A percentile compares a stretch with the other conserved stretches of the same genome.
Conservation (phyloP, 2,113 vertebrate genomes). For the Paedocypris sp. region DNA sequence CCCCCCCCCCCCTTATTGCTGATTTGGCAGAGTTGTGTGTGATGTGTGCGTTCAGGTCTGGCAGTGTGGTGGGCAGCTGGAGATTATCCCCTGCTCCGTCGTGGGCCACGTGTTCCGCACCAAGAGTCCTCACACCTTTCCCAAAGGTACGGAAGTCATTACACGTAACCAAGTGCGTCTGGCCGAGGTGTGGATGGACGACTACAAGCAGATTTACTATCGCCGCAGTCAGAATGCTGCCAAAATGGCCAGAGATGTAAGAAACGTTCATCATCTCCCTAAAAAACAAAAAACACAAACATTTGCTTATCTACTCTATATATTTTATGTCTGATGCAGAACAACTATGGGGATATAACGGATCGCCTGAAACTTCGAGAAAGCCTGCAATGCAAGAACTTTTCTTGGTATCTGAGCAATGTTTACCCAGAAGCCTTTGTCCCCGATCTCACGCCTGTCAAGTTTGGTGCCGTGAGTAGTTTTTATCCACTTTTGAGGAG, state of each 20-base stretch:
- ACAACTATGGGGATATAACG: constrained; percentile 79
- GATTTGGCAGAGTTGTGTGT: background rate
- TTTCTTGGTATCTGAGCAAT: constrained; percentile 84
- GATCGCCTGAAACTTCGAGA: constrained; percentile 74
- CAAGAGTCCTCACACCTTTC: constrained; percentile 94
- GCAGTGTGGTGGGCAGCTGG: constrained; percentile 87
- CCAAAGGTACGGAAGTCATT: constrained; percentile 85
- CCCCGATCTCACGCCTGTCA: constrained; percentile 71
- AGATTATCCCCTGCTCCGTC: constrained; percentile 90
- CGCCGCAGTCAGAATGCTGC: constrained; percentile 77
- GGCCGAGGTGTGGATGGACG: constrained; percentile 96
- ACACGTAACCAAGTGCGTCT: constrained; percentile 88
- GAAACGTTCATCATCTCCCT: background rate
- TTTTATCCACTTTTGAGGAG: background rate
- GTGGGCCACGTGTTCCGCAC: constrained; percentile 93
- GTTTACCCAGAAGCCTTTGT: constrained; percentile 87
- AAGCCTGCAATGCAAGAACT: constrained; percentile 79
- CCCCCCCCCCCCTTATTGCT: background rate
- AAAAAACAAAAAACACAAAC: no score
- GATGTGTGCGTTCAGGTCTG: constrained; percentile 67
- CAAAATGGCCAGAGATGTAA: constrained; percentile 76
- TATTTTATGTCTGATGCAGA: constrained; percentile 48
- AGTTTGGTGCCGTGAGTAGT: constrained; percentile 76
- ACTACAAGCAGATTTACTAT: constrained; percentile 85
- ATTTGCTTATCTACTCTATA: background rate